Percentiles rank a stretch among this genome's conserved stretches.
These are phyloP conservation scores for Indicator maculatus DNA, from an alignment of 2,113 vertebrate genomes.

Conservation along the genomic window DNA sequence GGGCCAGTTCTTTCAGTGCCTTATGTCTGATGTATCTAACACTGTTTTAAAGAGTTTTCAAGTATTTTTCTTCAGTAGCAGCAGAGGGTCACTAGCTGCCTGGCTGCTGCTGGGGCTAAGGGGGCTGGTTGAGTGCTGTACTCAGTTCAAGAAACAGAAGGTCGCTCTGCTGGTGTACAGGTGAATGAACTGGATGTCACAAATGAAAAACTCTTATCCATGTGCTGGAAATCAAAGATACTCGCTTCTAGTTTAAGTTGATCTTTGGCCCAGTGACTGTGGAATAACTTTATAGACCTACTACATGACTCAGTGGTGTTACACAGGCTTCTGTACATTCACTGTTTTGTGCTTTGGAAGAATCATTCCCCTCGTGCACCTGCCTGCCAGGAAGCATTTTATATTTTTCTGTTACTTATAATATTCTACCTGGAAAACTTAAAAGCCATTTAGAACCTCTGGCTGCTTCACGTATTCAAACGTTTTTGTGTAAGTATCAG, in stretches of 20 bases:
- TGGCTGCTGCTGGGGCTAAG: neutral
- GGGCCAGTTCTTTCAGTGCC: neutral
- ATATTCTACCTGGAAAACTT: neutral
- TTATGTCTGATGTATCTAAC: neutral
- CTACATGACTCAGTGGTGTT: neutral
- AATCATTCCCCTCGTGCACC: neutral
- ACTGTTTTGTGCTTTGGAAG: rapidly evolving
- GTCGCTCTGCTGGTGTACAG: neutral
- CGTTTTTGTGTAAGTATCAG: neutral
- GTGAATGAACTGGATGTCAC: neutral
- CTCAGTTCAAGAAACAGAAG: neutral
- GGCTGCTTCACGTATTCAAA: neutral
- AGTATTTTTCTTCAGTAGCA: neutral
- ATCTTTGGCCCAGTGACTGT: neutral
- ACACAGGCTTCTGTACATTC: neutral
- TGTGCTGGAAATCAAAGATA: neutral
- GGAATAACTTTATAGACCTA: neutral
- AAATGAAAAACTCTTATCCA: neutral
- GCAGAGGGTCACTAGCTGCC: neutral
- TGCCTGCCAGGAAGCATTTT: rapidly evolving
- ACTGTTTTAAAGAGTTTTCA: neutral
- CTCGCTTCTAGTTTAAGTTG: neutral
- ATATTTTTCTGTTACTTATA: neutral
- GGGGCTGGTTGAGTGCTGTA: neutral
- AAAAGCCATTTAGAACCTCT: neutral